Evolutionary conservation across 2,113 vertebrate species (phyloP), one percentile per base, ranked within the genome.

Genomic region (Hydropotes inermis): DNA sequence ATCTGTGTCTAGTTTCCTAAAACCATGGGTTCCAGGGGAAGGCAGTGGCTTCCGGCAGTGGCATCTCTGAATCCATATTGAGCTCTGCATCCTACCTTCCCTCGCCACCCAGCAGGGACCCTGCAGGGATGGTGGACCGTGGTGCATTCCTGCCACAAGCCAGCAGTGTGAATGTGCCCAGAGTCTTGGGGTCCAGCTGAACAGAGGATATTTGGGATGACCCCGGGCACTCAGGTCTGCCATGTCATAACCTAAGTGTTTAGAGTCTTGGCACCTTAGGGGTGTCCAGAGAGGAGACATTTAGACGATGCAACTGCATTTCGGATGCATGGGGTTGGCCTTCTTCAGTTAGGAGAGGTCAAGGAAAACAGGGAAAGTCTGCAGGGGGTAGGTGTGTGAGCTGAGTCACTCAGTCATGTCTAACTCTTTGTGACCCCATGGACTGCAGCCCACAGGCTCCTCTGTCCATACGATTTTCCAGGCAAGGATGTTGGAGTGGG

Each of bases 81-180:
- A 64, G 33, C 28, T 47, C 33, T 12, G 3, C 74, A 17, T 21
- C 23, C 12, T 5, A 6, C 57, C 70, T 70, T 50, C 57, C 23
- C 8, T 79, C 1, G 0, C 2, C 13, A 2, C 6, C 52, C 88
- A 50, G 57, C 19, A 54, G 36, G 33, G 8, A 10, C 45, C 74
- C 39, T 28, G 33, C 1, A 8, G 50, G 33, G 7, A 52, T 10
- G 52, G 19, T 10, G 6, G 36, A 5, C 12, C 43, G 16, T 16
- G 25, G 15, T 0, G 15, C 30, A 43, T 52, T 43, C 1, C 15
- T 15, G 52, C 58, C 39, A 14, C 11, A 60, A 15, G 6, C 54
- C 1, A 1, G 15, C 6, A 10, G 10, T 70, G 1, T 3, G 64
- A 30, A 5, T 0, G 28, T 21, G n/a, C 50, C n/a, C 0, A 9